phyloP scores from a whole-genome alignment of 2,797 vertebrate genomes.

The Scomberomorus guttatus region DNA sequence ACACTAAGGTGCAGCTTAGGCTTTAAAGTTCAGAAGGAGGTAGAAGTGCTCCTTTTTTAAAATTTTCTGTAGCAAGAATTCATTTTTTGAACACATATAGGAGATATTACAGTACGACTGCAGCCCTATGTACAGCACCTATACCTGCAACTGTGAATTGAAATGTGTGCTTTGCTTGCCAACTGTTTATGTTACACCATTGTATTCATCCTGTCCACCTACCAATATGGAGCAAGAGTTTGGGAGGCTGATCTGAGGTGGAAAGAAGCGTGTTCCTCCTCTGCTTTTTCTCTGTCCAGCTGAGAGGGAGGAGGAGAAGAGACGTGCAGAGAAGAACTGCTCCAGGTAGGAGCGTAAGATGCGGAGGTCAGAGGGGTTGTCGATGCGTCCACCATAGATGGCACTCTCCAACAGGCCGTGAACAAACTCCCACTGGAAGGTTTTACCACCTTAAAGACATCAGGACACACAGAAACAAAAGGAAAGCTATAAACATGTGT shows the following conservation, averaged over 20 bases:
- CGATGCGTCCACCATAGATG: constrained; percentile 96
- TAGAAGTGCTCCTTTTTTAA: background rate
- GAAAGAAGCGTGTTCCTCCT: constrained; percentile 84
- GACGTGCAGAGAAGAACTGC: constrained; percentile 92
- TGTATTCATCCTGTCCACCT: constrained; percentile 60
- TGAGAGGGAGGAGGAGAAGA: constrained; percentile 80
- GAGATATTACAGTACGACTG: background rate
- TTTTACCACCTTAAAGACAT: constrained; percentile 86
- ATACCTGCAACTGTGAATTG: background rate
- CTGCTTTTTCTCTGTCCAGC: constrained; percentile 81
- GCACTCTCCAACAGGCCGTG: constrained; percentile 95
- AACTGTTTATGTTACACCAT: background rate
- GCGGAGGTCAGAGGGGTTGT: constrained; percentile 94
- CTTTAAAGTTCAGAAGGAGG: background rate
- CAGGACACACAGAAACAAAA: constrained; percentile 26
- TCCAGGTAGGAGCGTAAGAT: constrained; percentile 96
- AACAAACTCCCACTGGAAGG: constrained; percentile 95
- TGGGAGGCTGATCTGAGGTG: constrained; percentile 89
- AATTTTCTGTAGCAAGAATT: background rate
- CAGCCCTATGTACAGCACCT: background rate
- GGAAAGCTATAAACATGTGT: background rate
- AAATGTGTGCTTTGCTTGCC: background rate
- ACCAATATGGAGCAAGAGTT: constrained; percentile 94
- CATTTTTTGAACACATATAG: background rate
- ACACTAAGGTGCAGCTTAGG: background rate